Percentiles rank a stretch among this genome's conserved stretches.
These are phyloP conservation scores for Exephanes ischioxanthus DNA, from an alignment of 2,888 invertebrate species.

Conservation along the genomic window DNA sequence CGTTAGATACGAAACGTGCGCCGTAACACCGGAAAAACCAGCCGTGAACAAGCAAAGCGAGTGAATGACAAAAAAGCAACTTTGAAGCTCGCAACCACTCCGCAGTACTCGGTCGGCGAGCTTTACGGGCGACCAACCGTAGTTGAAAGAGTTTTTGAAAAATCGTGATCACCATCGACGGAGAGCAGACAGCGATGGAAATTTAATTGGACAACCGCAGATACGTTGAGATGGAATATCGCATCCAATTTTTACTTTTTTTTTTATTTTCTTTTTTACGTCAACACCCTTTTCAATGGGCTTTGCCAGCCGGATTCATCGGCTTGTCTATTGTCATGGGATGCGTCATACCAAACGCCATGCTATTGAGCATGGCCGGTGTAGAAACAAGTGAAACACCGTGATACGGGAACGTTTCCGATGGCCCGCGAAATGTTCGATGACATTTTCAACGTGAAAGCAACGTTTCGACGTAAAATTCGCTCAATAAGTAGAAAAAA, in stretches of 20 bases:
- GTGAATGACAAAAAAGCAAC: neutral
- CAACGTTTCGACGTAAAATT: neutral
- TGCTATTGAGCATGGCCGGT: neutral
- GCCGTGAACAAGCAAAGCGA: neutral
- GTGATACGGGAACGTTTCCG: constrained; percentile 28
- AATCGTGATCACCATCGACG: neutral
- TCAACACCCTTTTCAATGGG: constrained; percentile 8
- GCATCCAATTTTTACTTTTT: neutral
- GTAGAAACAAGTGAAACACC: constrained; percentile 20
- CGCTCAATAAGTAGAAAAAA: neutral
- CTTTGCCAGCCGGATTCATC: constrained; percentile 36
- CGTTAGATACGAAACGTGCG: neutral
- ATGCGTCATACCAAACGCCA: neutral
- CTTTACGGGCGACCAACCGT: neutral
- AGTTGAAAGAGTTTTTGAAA: constrained; percentile 1
- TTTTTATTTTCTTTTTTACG: neutral
- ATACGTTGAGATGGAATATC: neutral
- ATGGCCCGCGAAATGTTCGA: neutral
- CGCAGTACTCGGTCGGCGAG: neutral
- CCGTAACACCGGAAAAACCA: neutral
- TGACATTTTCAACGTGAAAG: neutral
- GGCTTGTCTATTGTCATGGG: constrained; percentile 33
- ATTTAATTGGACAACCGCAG: constrained; percentile 11
- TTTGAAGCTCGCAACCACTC: neutral
- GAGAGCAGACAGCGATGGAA: neutral